Conservation (phyloP, 2,113 vertebrate genomes). For the Apistogramma diplotaenia region DNA sequence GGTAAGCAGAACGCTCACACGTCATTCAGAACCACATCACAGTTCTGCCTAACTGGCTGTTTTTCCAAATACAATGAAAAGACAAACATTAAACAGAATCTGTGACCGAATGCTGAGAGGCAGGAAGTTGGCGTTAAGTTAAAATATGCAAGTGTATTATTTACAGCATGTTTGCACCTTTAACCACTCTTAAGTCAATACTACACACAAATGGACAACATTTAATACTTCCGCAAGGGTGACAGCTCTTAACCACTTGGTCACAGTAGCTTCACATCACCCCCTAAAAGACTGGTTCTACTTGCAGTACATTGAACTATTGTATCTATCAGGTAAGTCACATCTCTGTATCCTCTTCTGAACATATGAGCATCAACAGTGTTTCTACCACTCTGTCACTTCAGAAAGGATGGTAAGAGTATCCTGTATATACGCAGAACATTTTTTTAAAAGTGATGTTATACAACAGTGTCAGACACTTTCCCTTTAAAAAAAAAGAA, state of each 20-base stretch:
- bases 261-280: conserved; percentile 58
- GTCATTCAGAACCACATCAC: conserved; percentile 49
- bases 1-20: conserved; percentile 63
- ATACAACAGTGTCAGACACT: conserved; percentile 55
- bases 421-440: conserved; percentile 39
- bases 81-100: conserved; percentile 56
- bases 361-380: conserved; percentile 51
- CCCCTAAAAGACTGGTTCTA: conserved; percentile 49
- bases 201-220: conserved; percentile 69
- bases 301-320: conserved; percentile 56
- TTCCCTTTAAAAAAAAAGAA: conserved; percentile 64
- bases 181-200: conserved; percentile 63
- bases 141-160: conserved; percentile 69
- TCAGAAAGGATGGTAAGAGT: conserved; percentile 56
- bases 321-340: conserved; percentile 37
- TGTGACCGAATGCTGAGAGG: conserved; percentile 61
- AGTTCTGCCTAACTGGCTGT: conserved; percentile 44
- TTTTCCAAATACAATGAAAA: conserved; percentile 57
- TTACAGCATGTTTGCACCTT: conserved; percentile 69
- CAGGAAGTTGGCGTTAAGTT: conserved; percentile 61
- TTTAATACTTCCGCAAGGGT: conserved; percentile 45
- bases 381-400: conserved; percentile 59
- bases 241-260: conserved; percentile 45
- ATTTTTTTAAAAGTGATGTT: conserved; percentile 21
- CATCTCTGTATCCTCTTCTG: conserved; percentile 25